Percentiles rank a stretch among this genome's conserved stretches.
Evolutionary conservation across 92 coral and sea anemone genomes (phyloP).

Genomic region (Desmophyllum pertusum): DNA sequence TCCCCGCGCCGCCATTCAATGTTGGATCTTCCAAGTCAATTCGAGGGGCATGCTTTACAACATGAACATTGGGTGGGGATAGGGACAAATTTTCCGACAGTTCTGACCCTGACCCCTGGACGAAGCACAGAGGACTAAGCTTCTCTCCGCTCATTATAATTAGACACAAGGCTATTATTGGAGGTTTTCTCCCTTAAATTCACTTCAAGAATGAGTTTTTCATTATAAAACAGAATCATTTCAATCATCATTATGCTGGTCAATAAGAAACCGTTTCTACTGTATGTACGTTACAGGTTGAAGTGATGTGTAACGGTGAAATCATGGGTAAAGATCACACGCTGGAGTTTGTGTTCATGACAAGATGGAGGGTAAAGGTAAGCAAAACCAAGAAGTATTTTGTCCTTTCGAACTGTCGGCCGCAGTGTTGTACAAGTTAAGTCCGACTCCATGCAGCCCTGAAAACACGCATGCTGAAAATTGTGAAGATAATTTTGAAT

Average conservation of each 20-base stretch:
- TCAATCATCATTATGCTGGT: neutral
- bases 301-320: slow-evolving; percentile 97
- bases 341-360: slow-evolving; percentile 95
- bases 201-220: neutral
- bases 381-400: neutral
- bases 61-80: too few relatives aligned
- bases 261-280: neutral
- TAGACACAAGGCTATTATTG: too few relatives aligned
- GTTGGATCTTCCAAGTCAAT: too few relatives aligned
- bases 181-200: neutral
- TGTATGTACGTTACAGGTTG: slow-evolving; percentile 59
- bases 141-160: neutral
- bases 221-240: neutral
- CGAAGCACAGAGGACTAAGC: neutral
- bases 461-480: too few relatives aligned
- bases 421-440: too few relatives aligned
- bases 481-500: too few relatives aligned
- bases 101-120: too few relatives aligned
- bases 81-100: too few relatives aligned
- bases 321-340: slow-evolving; percentile 99
- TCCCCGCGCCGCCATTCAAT: too few relatives aligned
- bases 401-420: neutral
- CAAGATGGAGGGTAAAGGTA: slow-evolving; percentile 96
- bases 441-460: too few relatives aligned
- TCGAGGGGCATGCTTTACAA: too few relatives aligned